Conservation (phyloP, 2,888 invertebrate genomes). For the Conops quadrifasciatus region DNA sequence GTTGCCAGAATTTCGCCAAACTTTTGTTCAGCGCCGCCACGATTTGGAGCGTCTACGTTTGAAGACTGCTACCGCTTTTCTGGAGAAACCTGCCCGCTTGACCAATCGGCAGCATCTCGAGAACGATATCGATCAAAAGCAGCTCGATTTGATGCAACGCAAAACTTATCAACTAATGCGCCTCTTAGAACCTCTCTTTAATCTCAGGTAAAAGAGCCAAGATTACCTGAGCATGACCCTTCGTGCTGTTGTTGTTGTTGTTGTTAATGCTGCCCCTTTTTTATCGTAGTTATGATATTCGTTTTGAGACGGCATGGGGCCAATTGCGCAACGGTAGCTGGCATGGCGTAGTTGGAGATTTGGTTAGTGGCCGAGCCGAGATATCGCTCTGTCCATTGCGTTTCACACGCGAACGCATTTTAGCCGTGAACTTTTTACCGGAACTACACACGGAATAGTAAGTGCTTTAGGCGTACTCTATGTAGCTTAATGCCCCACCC, state of each 20-base stretch:
- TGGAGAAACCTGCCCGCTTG: conserved; percentile 49
- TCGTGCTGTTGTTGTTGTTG: neutral
- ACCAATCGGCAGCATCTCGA: conserved; percentile 45
- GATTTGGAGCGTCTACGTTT: conserved; percentile 50
- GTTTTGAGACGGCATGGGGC: conserved; percentile 53
- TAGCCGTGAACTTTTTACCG: conserved; percentile 48
- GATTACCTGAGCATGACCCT: neutral
- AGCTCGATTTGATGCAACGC: conserved; percentile 59
- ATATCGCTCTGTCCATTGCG: conserved; percentile 56
- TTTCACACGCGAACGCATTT: conserved; percentile 47
- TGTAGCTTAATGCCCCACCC: too few relatives aligned
- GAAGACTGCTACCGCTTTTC: conserved; percentile 50
- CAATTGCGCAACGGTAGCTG: conserved; percentile 50
- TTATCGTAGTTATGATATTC: conserved; percentile 48
- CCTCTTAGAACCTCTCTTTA: conserved; percentile 50
- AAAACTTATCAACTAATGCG: conserved; percentile 55
- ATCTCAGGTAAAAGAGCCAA: conserved; percentile 52
- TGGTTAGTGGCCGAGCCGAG: conserved; percentile 47
- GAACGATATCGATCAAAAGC: conserved; percentile 47
- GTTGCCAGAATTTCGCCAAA: conserved; percentile 20
- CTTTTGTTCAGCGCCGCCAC: conserved; percentile 51
- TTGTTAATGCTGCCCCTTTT: neutral
- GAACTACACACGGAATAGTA: conserved; percentile 55
- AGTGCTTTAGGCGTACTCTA: too few relatives aligned
- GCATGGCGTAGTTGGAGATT: conserved; percentile 54